Evolutionary conservation across 2,113 vertebrate species (phyloP).

Genomic region (Rhizomys pruinosus): DNA sequence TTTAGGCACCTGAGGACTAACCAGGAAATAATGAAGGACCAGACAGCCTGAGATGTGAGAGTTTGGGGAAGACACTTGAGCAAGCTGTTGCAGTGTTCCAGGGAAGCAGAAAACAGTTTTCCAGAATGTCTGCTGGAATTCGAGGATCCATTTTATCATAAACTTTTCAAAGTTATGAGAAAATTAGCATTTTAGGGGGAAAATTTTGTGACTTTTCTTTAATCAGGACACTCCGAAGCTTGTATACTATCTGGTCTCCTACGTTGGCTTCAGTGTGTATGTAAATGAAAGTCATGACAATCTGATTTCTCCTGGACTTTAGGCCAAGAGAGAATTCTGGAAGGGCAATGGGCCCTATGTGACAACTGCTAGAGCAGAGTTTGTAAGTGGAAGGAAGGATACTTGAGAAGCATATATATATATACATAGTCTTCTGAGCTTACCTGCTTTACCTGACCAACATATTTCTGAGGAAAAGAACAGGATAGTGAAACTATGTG

Average conservation of each 20-base stretch:
- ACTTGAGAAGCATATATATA: neutral
- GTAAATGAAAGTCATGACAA: neutral
- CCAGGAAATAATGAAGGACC: neutral
- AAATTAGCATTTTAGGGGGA: neutral
- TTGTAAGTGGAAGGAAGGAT: neutral
- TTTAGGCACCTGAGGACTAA: neutral
- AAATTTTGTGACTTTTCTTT: neutral
- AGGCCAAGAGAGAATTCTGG: neutral
- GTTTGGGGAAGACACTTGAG: neutral
- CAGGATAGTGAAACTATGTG: too few species aligned
- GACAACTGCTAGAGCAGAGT: neutral
- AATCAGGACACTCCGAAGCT: neutral
- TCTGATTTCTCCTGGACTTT: neutral
- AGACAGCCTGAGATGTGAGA: neutral
- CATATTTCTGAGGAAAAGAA: neutral
- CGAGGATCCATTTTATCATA: too few species aligned
- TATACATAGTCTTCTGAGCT: neutral
- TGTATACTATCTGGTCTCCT: neutral
- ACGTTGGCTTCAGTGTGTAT: too few species aligned
- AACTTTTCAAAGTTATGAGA: neutral
- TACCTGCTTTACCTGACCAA: neutral
- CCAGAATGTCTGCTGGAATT: neutral
- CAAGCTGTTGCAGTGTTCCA: neutral
- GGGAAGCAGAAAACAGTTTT: neutral
- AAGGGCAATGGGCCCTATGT: neutral